Base-by-base conservation (phyloP, 2,888 invertebrate genomes). In the Chrysodeixis includens region DNA sequence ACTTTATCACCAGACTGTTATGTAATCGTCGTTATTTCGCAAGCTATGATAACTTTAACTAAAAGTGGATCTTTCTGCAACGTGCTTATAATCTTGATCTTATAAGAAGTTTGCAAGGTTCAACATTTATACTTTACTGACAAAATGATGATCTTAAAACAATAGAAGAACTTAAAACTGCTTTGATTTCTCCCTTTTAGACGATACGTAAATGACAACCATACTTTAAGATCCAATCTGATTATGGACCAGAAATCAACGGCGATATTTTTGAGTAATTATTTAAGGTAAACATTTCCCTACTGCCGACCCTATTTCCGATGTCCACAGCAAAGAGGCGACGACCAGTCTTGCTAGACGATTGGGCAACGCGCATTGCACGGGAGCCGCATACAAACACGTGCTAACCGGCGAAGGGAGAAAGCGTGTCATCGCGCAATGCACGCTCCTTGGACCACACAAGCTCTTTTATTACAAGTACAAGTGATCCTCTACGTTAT, bases 371-470 rank as follows among this genome's bases (percentile, higher is more conserved):
- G 60, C 53, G 65, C 60, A 64, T 60, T 58, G 71, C 61, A 74
- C 80, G 62, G 62, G 75, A 55, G 64, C 30, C 56, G 85, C 83
- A 83, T 87, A 84, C 80, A 69, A 85, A 74, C 65, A 46, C 59
- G 61, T 69, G 65, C 61, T 80, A 77, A 71, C 68, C 66, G 59
- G 32, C 76, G 69, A 76, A 78, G 77, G 72, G 83, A 82, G 87
- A 87, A 86, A 86, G 87, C 78, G 83, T 84, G 84, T 77, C 85
- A 78, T 64, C 56, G 76, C 63, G 65, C 77, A 70, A 65, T 61
- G 54, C 53, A 56, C 60, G 69, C 72, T 74, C 74, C 75, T 71
- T 62, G 62, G 57, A 63, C 26, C 74, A 65, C 61, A 74, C 56
- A 52, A 52, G 60, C 56, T 63, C 44, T 62, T 44, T 52, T 40